Conservation (phyloP, 2,888 invertebrate species). For the Cephalotes varians region DNA sequence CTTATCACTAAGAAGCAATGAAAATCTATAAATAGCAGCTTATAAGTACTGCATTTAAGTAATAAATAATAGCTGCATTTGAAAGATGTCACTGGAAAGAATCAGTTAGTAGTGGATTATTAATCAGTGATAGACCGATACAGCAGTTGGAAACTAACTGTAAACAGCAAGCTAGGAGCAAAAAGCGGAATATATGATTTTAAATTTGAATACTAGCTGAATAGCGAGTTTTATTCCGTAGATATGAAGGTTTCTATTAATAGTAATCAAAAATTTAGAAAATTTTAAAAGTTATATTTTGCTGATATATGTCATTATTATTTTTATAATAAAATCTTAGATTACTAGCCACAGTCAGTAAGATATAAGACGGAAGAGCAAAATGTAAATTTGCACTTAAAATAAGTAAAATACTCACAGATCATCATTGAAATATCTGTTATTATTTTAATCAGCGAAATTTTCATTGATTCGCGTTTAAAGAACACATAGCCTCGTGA, state of each 20-base stretch:
- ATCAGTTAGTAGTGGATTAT: neutral
- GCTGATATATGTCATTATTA: neutral
- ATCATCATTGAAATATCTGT: neutral
- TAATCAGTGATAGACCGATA: constrained; percentile 1
- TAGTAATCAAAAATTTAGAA: neutral
- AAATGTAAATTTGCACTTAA: neutral
- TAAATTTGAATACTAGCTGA: neutral
- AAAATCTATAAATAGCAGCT: neutral
- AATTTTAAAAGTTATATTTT: neutral
- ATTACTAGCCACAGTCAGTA: neutral
- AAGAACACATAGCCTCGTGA: neutral
- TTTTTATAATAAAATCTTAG: neutral
- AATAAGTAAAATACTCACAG: neutral
- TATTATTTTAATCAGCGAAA: neutral
- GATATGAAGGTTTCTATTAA: neutral
- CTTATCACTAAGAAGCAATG: neutral
- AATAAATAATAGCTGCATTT: too few species aligned
- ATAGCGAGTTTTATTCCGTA: neutral
- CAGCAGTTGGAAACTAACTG: neutral
- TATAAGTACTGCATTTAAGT: neutral
- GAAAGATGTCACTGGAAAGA: neutral
- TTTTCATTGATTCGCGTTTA: neutral
- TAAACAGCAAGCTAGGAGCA: neutral
- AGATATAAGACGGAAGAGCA: too few species aligned
- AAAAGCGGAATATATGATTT: neutral